Evolutionary conservation across 2,797 vertebrate genomes (phyloP), one percentile per base, ranked within the genome.

Genomic region (Sebastiscus tertius): DNA sequence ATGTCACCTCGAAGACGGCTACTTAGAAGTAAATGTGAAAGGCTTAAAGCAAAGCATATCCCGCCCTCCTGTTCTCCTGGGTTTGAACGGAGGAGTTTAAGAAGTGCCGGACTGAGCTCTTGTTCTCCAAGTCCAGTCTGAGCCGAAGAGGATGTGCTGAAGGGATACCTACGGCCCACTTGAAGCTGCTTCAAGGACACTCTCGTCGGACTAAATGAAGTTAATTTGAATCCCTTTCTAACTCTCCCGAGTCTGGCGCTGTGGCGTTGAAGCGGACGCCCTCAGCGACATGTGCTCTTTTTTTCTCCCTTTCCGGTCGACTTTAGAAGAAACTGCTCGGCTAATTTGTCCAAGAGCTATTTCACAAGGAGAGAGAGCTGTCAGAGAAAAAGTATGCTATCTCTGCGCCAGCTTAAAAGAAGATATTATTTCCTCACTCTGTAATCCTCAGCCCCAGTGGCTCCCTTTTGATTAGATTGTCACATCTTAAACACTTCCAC

Each of bases 321-420:
- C 91, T 94, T 94, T 85, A 89, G 92, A 94, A 93, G 93, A 94
- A 92, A 89, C 92, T 73, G 88, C 92, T 85, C 81, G 13, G 88
- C 92, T 95, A 94, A 96, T 96, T 96, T 96, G 92, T 95, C 93
- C 92, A 82, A 92, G 93, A 93, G 92, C 93, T 90, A 92, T 94
- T 95, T 92, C 90, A 93, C 90, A 91, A 80, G 91, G 83, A 94
- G 88, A 92, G 88, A 91, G 90, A 91, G 64, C 60, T 94, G 94
- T 95, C 91, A 92, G 87, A 88, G 62, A 86, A 85, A 89, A 89
- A 92, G 81, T 88, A 70, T 86, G 79, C 78, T 90, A 92, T 94
- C 89, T 88, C 84, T 52, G 80, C 69, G 67, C 88, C 80, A 77
- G 89, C 92, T 93, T 88, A 88, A 94, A 94, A 90, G 89, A 91